Evolutionary conservation across 1,140 invertebrate species (phyloP), one percentile per base, ranked within the genome.

Genomic region (Saccostrea glomerata): DNA sequence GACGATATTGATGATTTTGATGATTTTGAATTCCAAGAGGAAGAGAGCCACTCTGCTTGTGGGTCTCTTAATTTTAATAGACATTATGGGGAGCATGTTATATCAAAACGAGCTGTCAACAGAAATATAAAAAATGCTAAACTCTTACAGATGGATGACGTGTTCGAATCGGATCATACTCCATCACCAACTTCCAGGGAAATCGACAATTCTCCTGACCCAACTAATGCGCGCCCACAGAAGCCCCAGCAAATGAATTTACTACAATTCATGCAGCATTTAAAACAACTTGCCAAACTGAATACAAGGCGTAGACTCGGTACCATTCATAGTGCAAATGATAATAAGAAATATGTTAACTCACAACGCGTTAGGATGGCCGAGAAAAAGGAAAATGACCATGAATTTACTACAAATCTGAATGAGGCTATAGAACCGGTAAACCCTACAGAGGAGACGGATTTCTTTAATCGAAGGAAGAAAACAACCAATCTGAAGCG

Each of bases 351-450:
- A 30, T 30, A 30, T 73, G 25, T 85, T 9, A n/a, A 60, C 6
- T 60, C 55, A 13, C 84, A 63, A n/a, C 54, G 47, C 30, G 82
- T 13, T 23, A 63, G 47, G 40, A 47, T 83, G 82, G 0, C 15
- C 30, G 15, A 54, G 55, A 36, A 85, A 60, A 58, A 20, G 30
- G 54, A 85, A 2, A 85, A 54, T 60, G 84, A 63, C 54, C 40
- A 54, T 6, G 84, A 85, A 30, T 55, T 60, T 30, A 85, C 55
- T 25, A 85, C 84, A 85, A 66, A 63, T 85, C 30, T 47, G n/a
- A 66, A 58, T 30, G 84, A 85, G n/a, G 60, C 15, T 23, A 63
- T 85, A 30, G 84, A 55, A 56, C 47, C 47, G 6, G 82, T 56
- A 15, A 54, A 73, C 1, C 70, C 70, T 15, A 73, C 70, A 36